A percentile compares a stretch with the other conserved stretches of the same genome.
These are phyloP conservation scores for Probosciger aterrimus DNA, from an alignment of 2,113 vertebrate genomes.

Conservation along the genomic window DNA sequence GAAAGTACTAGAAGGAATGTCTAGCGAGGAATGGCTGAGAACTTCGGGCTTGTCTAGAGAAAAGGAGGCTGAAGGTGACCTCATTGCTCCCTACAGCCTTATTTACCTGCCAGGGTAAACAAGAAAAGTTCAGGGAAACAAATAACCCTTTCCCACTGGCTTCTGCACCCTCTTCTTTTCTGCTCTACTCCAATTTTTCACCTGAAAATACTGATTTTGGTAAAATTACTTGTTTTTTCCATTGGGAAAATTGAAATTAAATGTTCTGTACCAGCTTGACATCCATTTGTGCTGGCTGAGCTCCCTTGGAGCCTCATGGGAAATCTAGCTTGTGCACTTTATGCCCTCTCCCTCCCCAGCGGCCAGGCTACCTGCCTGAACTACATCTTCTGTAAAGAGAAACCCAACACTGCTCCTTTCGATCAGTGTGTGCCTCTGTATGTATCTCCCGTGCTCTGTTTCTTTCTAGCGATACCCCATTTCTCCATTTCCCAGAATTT, in stretches of 20 bases:
- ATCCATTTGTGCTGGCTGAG: not conserved
- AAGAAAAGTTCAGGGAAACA: not conserved
- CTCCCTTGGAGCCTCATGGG: not conserved
- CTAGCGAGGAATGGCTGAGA: fast-evolving
- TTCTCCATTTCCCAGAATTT: not conserved
- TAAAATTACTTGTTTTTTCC: not conserved
- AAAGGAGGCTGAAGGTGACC: not conserved
- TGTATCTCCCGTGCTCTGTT: not conserved
- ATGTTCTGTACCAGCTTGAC: not conserved
- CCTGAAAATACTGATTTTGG: not conserved
- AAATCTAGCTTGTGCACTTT: not conserved
- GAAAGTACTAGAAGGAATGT: not conserved
- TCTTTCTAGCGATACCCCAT: not conserved
- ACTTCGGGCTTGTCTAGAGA: not conserved
- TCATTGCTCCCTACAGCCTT: not conserved
- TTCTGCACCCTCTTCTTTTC: not conserved
- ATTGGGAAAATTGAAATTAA: conserved; percentile 5
- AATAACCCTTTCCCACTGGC: not conserved
- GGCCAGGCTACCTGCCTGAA: not conserved
- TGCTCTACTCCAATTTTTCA: not conserved
- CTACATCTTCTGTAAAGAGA: not conserved
- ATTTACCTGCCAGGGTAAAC: not conserved
- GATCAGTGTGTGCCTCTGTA: fast-evolving
- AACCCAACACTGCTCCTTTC: not conserved
- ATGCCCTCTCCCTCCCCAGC: not conserved